Evolutionary conservation across 2,797 vertebrate species (phyloP), one percentile per base, ranked within the genome.

Genomic region (Phataginus tricuspis): DNA sequence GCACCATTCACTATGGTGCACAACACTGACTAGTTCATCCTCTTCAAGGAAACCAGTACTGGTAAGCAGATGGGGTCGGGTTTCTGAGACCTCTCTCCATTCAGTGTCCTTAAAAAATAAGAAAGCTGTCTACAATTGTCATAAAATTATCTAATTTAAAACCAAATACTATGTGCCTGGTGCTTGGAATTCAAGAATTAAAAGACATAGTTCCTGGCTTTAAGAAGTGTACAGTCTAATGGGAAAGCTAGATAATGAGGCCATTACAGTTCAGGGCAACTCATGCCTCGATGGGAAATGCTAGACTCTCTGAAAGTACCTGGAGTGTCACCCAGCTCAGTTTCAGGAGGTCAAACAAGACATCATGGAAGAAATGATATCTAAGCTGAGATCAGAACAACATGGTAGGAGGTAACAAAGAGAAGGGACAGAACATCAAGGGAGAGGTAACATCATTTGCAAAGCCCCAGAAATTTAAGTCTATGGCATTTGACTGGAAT

Each of bases 81-180:
- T 29, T 66, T 66, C 79, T 72, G 68, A 90, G 61, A 49, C 16
- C 19, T 79, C 34, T 82, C 14, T 75, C 69, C 34, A 31, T 21
- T 74, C 83, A 51, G 3, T 0, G 2, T 39, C 4, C n/a, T 89
- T 84, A 91, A 75, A 45, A 94, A 77, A 25, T 7, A 61, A 93
- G 49, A 75, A 75, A 34, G 11, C 7, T 94, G 19, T 51, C 63
- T 85, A 91, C 82, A 51, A 2, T 63, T 57, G 8, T 45, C 34
- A n/a, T 72, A 83, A 97, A 74, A 16, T 82, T 74, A 77, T 77
- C 39, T 59, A 91, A 72, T 39, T 66, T 94, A 88, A 88, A 97
- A 72, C 34, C n/a, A 23, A 92, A 49, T 57, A 64, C 27, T 63
- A 45, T 42, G 21, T 64, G 2, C 13, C 51, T 39, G 2, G 23